phyloP scores from a whole-genome alignment of 2,888 invertebrate genomes.

The Volucella bombylans region DNA sequence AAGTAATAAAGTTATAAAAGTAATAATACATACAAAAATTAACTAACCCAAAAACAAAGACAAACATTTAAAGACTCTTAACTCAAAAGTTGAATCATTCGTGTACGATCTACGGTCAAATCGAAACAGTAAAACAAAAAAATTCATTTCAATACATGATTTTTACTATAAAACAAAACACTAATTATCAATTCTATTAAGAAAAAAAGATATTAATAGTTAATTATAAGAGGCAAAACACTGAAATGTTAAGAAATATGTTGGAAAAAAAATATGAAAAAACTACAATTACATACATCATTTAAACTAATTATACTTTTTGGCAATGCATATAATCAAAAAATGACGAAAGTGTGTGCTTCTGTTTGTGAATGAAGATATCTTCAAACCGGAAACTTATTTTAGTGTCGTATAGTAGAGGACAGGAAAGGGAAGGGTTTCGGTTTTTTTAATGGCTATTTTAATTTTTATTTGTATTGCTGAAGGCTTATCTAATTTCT shows the following conservation, averaged over 20 bases:
- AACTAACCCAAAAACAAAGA: conserved; percentile 18
- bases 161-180: conserved; percentile 45
- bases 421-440: background rate
- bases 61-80: conserved; percentile 38
- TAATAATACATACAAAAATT: conserved; percentile 37
- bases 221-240: conserved; percentile 46
- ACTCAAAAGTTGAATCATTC: conserved; percentile 24
- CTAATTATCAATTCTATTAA: conserved; percentile 45
- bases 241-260: conserved; percentile 50
- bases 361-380: conserved; percentile 20
- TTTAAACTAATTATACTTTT: conserved; percentile 70
- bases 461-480: background rate
- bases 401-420: no score
- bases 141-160: conserved; percentile 55
- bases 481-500: no score
- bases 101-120: conserved; percentile 49
- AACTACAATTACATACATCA: conserved; percentile 47
- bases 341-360: conserved; percentile 62
- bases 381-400: no score
- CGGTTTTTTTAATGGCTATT: background rate
- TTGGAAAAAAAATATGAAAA: conserved; percentile 23
- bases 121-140: conserved; percentile 20
- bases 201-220: conserved; percentile 43
- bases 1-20: conserved; percentile 50
- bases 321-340: conserved; percentile 71